Base-by-base conservation (phyloP, 2,888 invertebrate genomes). In the Xylocampa areola region DNA sequence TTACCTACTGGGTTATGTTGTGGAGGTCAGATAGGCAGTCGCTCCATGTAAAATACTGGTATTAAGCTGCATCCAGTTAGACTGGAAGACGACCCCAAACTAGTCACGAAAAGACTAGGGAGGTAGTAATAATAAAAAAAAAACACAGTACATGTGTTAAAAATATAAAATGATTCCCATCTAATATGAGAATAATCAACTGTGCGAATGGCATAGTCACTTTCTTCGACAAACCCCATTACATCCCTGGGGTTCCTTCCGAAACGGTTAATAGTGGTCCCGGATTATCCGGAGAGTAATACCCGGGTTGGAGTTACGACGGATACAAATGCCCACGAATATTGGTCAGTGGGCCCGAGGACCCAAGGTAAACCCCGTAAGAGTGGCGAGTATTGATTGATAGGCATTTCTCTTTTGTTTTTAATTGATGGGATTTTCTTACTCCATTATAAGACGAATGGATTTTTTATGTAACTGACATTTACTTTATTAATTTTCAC, bases 251-350 rank as follows among this genome's bases (percentile, higher is more conserved):
- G 50, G 37, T 54, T 67, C 54, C 61, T 52, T 65, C 71, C 57
- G 68, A 78, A 81, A 77, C 76, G 80, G 82, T 85, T 85, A 86
- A 86, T 86, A 86, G 85, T 82, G 79, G 79, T 70, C 76, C 80
- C 72, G 81, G 85, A 86, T 87, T 85, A 85, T 76, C 81, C 73
- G 73, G 68, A 76, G 80, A 75, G 66, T 75, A 74, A 80, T 81
- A 76, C 77, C 73, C 63, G 73, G 69, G 59, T 68, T 61, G 68
- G 76, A 67, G 68, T 61, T 64, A 68, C 64, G 67, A 86, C 85
- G 81, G 76, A 55, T 77, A 86, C 80, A 80, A 87, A 87, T 87
- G 81, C 64, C 55, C 65, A 43, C 61, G 73, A 63, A 81, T 82
- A 84, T 84, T 80, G 83, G 84, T 84, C 75, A 84, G 76, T 78